Percentiles rank a stretch among this genome's conserved stretches.
phyloP scores from a whole-genome alignment of 2,888 invertebrate genomes.

The Coelopa pilipes region DNA sequence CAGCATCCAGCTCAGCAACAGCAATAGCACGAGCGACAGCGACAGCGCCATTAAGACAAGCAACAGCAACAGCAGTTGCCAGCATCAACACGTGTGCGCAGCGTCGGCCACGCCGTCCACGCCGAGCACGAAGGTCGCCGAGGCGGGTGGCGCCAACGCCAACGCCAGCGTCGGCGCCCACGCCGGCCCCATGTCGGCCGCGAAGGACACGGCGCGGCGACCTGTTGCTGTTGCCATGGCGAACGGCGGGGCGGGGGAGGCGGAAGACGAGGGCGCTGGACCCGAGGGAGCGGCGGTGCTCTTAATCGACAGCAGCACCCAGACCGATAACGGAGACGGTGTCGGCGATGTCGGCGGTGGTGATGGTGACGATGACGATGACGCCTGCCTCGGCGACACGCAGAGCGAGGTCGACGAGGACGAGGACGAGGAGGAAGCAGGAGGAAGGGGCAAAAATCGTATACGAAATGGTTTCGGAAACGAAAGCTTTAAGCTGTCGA shows the following conservation, averaged over 20 bases:
- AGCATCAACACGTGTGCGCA: conserved; percentile 4
- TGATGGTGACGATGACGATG: background rate
- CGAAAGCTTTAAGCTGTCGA: conserved; percentile 4
- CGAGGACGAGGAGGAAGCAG: background rate
- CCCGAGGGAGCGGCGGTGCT: conserved; percentile 31
- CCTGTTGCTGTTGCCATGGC: conserved; percentile 23
- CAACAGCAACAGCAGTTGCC: background rate
- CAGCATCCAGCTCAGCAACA: conserved; percentile 26
- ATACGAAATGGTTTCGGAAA: background rate
- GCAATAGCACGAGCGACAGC: conserved; percentile 3
- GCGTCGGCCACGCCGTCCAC: conserved; percentile 1
- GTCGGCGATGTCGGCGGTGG: no score
- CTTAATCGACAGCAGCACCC: conserved; percentile 55
- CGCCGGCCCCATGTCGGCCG: conserved; percentile 33
- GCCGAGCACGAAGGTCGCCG: background rate
- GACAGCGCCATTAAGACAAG: conserved; percentile 27
- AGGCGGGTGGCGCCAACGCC: background rate
- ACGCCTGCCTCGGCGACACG: background rate
- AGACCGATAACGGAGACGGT: conserved; percentile 50
- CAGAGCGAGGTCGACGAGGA: background rate
- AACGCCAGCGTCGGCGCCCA: conserved; percentile 29
- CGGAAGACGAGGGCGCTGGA: conserved; percentile 7
- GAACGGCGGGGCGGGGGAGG: conserved; percentile 14
- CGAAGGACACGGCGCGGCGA: conserved; percentile 16
- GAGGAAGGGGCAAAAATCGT: background rate